Conservation (phyloP, 2,888 invertebrate genomes). For the Pristionchus mayeri region DNA sequence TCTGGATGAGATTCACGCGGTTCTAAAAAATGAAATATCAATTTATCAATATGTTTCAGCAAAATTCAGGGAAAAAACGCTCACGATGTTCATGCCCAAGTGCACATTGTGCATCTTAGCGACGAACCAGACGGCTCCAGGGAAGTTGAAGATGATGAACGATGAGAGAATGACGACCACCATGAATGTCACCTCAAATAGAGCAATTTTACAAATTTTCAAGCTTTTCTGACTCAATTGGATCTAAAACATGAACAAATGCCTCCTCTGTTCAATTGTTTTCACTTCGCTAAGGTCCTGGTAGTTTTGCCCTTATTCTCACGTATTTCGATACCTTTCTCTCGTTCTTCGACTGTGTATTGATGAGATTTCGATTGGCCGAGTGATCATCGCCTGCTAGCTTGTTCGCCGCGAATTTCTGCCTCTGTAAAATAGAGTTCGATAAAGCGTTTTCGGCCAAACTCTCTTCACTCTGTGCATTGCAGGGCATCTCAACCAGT, state of each 20-base stretch:
- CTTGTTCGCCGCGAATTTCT: constrained; percentile 39
- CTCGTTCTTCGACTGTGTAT: constrained; percentile 25
- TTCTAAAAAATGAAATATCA: not conserved
- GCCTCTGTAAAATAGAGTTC: no score
- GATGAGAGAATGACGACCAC: constrained; percentile 63
- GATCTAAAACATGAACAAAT: no score
- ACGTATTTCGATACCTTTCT: not conserved
- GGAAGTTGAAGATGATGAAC: constrained; percentile 65
- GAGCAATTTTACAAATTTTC: no score
- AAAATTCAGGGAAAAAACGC: not conserved
- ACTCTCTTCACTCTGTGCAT: no score
- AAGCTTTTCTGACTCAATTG: no score
- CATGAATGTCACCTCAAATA: constrained; percentile 64
- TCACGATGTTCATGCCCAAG: not conserved
- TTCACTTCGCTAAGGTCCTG: not conserved
- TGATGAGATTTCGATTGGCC: constrained; percentile 15
- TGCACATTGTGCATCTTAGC: not conserved
- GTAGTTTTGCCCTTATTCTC: not conserved
- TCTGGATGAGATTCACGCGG: constrained; percentile 51
- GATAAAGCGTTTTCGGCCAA: no score
- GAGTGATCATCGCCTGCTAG: not conserved
- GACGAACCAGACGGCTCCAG: constrained; percentile 60
- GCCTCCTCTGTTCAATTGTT: no score
- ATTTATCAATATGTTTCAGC: no score
- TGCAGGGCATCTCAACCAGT: no score